phyloP scores from a whole-genome alignment of 2,113 vertebrate species.

The Tinamus guttatus region DNA sequence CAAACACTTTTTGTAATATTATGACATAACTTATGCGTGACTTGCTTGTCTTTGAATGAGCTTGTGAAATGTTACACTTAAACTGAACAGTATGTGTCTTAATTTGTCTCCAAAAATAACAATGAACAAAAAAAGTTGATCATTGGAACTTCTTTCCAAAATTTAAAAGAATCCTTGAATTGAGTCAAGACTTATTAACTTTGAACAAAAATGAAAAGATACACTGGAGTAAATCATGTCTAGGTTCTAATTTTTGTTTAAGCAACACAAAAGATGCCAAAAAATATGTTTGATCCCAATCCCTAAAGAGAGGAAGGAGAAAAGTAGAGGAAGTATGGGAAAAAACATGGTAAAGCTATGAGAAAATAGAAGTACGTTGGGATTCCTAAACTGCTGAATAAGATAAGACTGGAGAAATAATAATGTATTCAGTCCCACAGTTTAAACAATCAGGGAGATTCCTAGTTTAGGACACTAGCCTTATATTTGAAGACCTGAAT shows the following conservation, averaged over 20 bases:
- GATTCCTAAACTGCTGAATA: background rate
- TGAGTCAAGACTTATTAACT: background rate
- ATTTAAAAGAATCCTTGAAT: background rate
- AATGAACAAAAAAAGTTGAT: background rate
- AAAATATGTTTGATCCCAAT: background rate
- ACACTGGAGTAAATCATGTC: background rate
- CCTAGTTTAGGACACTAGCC: background rate
- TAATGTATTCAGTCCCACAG: too few species aligned
- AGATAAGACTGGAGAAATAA: background rate
- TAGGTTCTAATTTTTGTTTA: background rate
- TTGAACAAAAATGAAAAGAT: background rate
- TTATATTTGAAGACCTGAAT: background rate
- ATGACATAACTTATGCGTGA: background rate
- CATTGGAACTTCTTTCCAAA: background rate
- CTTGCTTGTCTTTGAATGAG: background rate
- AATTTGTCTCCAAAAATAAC: background rate
- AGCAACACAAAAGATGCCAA: background rate
- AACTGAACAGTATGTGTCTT: background rate
- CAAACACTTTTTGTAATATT: background rate
- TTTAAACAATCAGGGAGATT: background rate
- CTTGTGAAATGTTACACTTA: background rate
- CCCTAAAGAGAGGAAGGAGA: background rate
- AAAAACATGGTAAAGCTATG: too few species aligned
- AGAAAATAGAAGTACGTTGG: background rate
- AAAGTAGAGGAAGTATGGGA: background rate